Base-by-base conservation (phyloP, 2,113 vertebrate species). In the Macaca nemestrina region DNA sequence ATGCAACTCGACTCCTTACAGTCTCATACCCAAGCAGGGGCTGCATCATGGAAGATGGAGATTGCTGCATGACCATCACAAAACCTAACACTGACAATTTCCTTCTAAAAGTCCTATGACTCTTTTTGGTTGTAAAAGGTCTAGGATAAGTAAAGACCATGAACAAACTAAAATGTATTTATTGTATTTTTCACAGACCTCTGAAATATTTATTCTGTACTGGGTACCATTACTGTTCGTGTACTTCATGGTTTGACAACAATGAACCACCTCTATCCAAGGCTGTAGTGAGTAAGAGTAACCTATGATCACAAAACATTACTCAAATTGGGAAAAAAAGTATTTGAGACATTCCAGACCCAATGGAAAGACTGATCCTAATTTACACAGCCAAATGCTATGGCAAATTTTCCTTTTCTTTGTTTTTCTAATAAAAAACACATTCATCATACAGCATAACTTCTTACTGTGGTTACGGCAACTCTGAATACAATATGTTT, bases 21-120 rank as follows among this genome's bases (percentile, higher is more conserved):
- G 57, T 76, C 30, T 55, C 59, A n/a, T 0, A 40, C 40, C 40
- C 11, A 35, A 11, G 20, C 22, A 25, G 6, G 7, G 64, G 8
- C 35, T 27, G 43, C 8, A 1, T 35, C 1, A 0, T 3, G 40
- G 48, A n/a, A 72, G 3, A 7, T 8, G 12, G 4, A 43, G 20
- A 22, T 11, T 4, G 43, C 10, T 43, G 2, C 12, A 4, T 27
- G 55, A 22, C 5, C 82, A 61, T 38, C 0, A 13, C 20, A 22
- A 52, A 61, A 81, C 4, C 30, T 16, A 75, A 64, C 43, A 43
- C 4, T 40, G 45, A 25, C 16, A 40, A 45, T 67, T 27, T 81
- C 20, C 27, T 87, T 43, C 75, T 27, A 38, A 75, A 52, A 92
- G 8, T 8, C n/a, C 14, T 16, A 23, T 38, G 64, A 67, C 30